Evolutionary conservation across 2,888 invertebrate genomes (phyloP), one percentile per base, ranked within the genome.

Genomic region (Cyclophora punctaria): DNA sequence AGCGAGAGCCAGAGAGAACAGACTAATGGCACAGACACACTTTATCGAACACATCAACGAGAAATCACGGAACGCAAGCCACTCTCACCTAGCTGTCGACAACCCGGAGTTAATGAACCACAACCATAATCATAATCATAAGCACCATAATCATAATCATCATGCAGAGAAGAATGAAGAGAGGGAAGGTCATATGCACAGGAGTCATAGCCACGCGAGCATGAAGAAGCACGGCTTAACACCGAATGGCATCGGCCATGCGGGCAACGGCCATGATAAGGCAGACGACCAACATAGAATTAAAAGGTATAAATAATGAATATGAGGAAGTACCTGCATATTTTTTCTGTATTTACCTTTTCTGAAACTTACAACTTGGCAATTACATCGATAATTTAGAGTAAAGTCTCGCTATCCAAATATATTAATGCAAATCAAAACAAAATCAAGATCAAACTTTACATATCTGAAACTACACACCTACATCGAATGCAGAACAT

Each of bases 11-110:
- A 69, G 83, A 54, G 89, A 89, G 55, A 89, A 89, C 68, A 71
- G 89, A 34, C 69, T 86, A 2, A 83, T 89, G 82, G 88, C 88
- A 0, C 83, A 88, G 51, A 87, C 74, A 58, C 87, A 88, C 60
- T 88, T 87, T 61, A 75, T 87, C 2, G 85, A 88, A 44, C 78
- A 86, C 62, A 77, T 88, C 48, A 88, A 86, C 50, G 88, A 88
- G 58, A 86, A 80, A 60, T 68, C 76, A 2, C 79, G 78, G 57
- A 83, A 80, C 50, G 55, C 67, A 33, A 84, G 82, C 56, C 82
- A 84, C 50, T 75, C 68, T 2, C 86, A 87, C 52, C 66, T 88
- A 46, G 78, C 81, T 3, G 87, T 88, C 3, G 87, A 87, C 44
- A 81, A 78, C 48, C 69, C 63, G 34, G 82, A 83, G 41, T n/a